Evolutionary conservation across 2,797 vertebrate species (phyloP), one percentile per base, ranked within the genome.

Genomic region (Gallinago stenura): DNA sequence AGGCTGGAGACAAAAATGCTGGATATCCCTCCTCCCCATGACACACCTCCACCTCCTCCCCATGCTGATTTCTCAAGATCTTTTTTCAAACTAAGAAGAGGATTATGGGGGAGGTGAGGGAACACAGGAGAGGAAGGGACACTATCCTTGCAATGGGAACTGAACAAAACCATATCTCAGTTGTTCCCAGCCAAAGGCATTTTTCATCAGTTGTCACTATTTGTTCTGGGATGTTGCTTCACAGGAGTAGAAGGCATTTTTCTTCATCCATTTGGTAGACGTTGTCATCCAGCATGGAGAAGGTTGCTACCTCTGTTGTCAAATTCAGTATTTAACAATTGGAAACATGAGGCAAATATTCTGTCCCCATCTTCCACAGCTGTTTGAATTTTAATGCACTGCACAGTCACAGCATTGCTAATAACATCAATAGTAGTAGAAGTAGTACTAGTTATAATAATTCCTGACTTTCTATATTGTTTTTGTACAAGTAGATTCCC

Each of bases 81-180:
- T 28, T 33, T 86, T 78, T 54, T n/a, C 39, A 64, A n/a, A 53
- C 22, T 66, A 39, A 33, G 25, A 25, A 12, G 11, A 65, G 4
- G 21, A 35, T 18, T 12, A 4, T 12, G 24, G n/a, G 20, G 9
- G 14, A 89, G 24, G 12, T 1, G 3, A 54, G 41, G 8, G 17
- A 35, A 19, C 5, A 10, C 11, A 90, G 33, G 20, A 89, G 31
- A n/a, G 35, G 66, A 71, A 58, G 4, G 8, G 43, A 33, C 33
- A 20, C 7, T 31, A 1, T 50, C 15, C 18, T 26, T 0, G 0
- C 10, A 60, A 8, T 7, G 24, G 19, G 48, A 83, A 46, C 15
- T 24, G 48, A 19, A 41, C 18, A 64, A 76, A 90, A 46, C 2
- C 25, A 26, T 39, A 12, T 2, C 31, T 79, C 33, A 25, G 37